A percentile compares a stretch with the other conserved stretches of the same genome.
Conservation (phyloP, 2,888 invertebrate genomes). For the Timema podura region DNA sequence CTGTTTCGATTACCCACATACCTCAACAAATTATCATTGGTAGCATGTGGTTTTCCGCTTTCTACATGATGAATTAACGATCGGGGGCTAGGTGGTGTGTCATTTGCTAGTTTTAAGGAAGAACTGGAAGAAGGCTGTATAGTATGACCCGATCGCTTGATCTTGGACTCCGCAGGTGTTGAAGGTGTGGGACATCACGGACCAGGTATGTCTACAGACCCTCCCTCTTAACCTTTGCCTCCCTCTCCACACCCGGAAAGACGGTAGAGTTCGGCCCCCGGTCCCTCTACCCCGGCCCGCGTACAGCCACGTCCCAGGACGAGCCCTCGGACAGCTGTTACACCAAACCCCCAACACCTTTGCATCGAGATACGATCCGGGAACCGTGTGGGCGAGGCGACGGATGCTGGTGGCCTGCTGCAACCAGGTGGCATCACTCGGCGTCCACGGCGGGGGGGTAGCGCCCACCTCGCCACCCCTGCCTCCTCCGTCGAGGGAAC, state of each 20-base stretch:
- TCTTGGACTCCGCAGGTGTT: conserved; percentile 47
- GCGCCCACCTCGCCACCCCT: conserved; percentile 25
- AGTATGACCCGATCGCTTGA: not conserved
- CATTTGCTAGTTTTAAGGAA: too few species aligned
- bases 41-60: too few species aligned
- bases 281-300: conserved; percentile 54
- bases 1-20: too few species aligned
- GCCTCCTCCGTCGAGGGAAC: conserved; percentile 34
- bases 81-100: too few species aligned
- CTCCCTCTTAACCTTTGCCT: conserved; percentile 55
- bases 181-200: conserved; percentile 57
- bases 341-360: not conserved
- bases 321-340: too few species aligned
- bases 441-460: not conserved
- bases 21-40: too few species aligned
- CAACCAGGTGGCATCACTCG: conserved; percentile 47
- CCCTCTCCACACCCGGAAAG: conserved; percentile 54
- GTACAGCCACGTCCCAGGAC: not conserved
- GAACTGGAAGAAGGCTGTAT: too few species aligned
- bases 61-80: too few species aligned
- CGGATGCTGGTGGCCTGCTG: conserved; percentile 54
- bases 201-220: conserved; percentile 54
- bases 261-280: conserved; percentile 54
- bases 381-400: conserved; percentile 41
- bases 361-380: not conserved